Conservation (phyloP, 2,888 invertebrate species). For the Pyrochroa serraticornis region DNA sequence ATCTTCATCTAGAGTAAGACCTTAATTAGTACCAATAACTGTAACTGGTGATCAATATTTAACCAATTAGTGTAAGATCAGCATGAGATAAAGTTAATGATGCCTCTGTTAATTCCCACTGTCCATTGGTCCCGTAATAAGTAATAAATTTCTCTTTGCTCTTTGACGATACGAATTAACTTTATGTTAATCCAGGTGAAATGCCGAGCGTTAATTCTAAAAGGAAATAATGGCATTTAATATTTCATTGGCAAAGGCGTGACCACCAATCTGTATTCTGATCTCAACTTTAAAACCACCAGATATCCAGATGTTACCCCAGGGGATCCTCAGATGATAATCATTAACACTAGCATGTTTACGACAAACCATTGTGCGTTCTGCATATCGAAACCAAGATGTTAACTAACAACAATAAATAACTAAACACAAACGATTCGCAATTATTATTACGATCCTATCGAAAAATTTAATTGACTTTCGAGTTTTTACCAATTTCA, state of each 20-base stretch:
- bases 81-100: no score
- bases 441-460: conserved; percentile 4
- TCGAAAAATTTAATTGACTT: neutral
- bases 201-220: no score
- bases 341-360: conserved; percentile 26
- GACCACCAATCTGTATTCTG: conserved; percentile 16
- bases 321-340: conserved; percentile 22
- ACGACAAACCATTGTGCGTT: conserved; percentile 14
- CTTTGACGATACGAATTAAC: no score
- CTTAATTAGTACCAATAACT: no score
- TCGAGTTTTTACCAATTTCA: neutral
- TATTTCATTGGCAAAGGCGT: conserved; percentile 9
- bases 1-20: no score
- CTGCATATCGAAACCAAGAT: conserved; percentile 11
- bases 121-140: no score
- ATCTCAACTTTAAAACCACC: conserved; percentile 14
- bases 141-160: no score
- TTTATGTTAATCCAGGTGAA: no score
- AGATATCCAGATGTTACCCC: conserved; percentile 25
- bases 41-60: no score
- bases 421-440: neutral
- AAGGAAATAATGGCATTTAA: no score
- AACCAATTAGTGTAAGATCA: no score
- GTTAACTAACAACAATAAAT: conserved; percentile 6
- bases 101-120: no score